phyloP scores from a whole-genome alignment of 2,888 invertebrate genomes.

The Phyllotreta striolata region DNA sequence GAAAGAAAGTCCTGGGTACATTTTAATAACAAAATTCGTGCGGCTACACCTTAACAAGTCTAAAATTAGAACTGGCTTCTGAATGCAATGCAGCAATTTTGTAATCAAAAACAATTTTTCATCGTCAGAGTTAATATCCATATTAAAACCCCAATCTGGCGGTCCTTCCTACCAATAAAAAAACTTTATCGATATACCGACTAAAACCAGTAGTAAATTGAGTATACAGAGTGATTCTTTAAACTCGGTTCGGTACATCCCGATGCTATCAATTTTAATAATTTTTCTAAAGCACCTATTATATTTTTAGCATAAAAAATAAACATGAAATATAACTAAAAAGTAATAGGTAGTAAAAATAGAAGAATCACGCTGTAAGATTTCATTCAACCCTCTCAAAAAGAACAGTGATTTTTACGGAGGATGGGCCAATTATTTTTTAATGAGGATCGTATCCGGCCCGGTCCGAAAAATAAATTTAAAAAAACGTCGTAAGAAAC shows the following conservation, averaged over 20 bases:
- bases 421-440: constrained; percentile 44
- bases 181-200: constrained; percentile 2
- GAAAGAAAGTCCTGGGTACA: constrained; percentile 5
- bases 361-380: constrained; percentile 17
- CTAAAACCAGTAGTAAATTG: constrained; percentile 19
- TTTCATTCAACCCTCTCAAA: constrained; percentile 34
- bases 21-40: no score
- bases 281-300: no score
- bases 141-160: constrained; percentile 2
- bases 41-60: neutral
- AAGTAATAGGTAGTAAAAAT: no score
- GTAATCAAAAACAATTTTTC: constrained; percentile 6
- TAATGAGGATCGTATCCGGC: constrained; percentile 48
- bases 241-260: no score
- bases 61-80: constrained; percentile 6
- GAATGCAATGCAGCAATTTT: constrained; percentile 8
- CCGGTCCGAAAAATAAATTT: constrained; percentile 16
- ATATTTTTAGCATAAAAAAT: no score
- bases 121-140: constrained; percentile 3
- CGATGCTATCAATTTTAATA: no score
- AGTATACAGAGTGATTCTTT: constrained; percentile 9
- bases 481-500: constrained; percentile 13
- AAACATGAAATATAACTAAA: no score
- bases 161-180: constrained; percentile 9
- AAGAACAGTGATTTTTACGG: constrained; percentile 38